Conservation (phyloP, 2,797 vertebrate genomes). For the Heterohyrax brucei region DNA sequence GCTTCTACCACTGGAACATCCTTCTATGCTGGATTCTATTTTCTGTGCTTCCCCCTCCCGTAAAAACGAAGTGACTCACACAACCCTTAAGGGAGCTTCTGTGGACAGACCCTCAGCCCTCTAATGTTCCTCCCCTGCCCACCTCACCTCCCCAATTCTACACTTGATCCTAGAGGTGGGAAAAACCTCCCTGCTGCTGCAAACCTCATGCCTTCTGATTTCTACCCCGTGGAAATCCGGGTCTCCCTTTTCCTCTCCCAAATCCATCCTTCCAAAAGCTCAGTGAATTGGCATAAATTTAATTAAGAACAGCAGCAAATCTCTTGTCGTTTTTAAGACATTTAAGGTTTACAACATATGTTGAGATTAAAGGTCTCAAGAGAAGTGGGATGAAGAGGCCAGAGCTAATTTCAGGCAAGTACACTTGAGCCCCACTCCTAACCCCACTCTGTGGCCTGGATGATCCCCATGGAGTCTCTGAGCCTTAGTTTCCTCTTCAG, state of each 20-base stretch:
- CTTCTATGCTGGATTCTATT: neutral
- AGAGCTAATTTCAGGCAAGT: neutral
- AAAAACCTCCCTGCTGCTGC: neutral
- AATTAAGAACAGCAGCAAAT: constrained; percentile 78
- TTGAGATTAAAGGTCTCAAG: constrained; percentile 51
- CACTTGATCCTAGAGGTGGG: constrained; percentile 13
- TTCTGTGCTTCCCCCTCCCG: neutral
- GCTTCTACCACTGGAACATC: neutral
- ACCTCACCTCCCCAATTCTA: too few species aligned
- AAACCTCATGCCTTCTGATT: constrained; percentile 1
- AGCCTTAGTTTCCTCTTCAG: constrained; percentile 41
- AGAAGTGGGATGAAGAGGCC: neutral
- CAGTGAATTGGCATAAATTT: constrained; percentile 68
- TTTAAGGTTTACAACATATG: constrained; percentile 62
- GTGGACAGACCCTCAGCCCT: neutral
- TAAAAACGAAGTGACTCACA: constrained; percentile 3
- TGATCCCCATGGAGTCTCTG: constrained; percentile 31
- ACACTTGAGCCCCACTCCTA: neutral
- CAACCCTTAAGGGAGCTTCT: neutral
- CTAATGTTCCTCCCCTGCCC: neutral
- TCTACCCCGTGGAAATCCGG: neutral
- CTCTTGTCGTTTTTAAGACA: constrained; percentile 74
- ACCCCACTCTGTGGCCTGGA: neutral
- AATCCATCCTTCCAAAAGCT: constrained; percentile 53
- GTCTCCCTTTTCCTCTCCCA: constrained; percentile 6